Evolutionary conservation across 1,140 invertebrate genomes (phyloP), one percentile per base, ranked within the genome.

Genomic region (Anagrus nilaparvatae): DNA sequence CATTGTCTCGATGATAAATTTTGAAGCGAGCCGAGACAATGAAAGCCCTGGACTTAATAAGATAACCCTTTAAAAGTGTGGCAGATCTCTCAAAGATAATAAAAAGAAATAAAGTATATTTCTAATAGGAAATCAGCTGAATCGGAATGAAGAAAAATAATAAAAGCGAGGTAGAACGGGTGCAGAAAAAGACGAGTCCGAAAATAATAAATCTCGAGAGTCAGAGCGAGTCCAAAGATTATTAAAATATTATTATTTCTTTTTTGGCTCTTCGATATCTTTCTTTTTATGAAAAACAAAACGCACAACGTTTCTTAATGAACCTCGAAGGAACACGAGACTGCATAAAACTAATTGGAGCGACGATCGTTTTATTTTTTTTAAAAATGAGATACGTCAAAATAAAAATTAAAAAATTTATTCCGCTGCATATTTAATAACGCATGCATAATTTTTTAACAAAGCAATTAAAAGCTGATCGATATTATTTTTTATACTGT

Each of bases 191-290:
- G 13, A 5, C 29, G 8, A 63, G 59, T 51, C 60, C 59, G 59
- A 67, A 68, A 67, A 68, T 68, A 68, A 68, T 68, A 68, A 68
- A 68, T 68, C 65, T 68, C 59, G 44, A 30, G 29, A 30, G 29
- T n/a, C 10, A 5, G 29, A 30, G 29, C 29, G 19, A 18, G 34
- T 14, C 21, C 29, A 46, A 55, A 51, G 59, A 66, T 66, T 67
- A 68, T 67, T 68, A 67, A 68, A 67, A 67, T 58, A 59, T 54
- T n/a, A n/a, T n/a, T n/a, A n/a, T n/a, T n/a, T n/a, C n/a, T 58
- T 53, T 42, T 49, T 55, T 40, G 51, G 49, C 57, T 54, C 48
- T 51, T 58, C 54, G 45, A 47, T 40, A 48, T 50, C 48, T n/a
- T n/a, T n/a, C n/a, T n/a, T n/a, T n/a, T n/a, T n/a, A 60, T 55